phyloP scores from a whole-genome alignment of 1,140 invertebrate species.

The Carposina sasakii region DNA sequence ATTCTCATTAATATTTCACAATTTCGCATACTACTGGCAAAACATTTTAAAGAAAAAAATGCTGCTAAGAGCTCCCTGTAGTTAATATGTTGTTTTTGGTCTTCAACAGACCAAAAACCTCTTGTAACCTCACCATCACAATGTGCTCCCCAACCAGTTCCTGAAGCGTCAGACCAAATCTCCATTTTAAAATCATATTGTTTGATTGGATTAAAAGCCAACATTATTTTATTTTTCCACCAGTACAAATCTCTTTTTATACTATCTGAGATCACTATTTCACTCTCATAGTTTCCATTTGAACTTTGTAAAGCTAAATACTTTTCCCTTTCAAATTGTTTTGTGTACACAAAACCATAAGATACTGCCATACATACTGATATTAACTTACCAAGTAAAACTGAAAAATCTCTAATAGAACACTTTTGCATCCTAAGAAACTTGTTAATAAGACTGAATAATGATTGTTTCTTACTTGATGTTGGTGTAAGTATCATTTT shows the following conservation, averaged over 20 bases:
- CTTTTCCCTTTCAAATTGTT: conserved; percentile 22
- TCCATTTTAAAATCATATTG: conserved; percentile 15
- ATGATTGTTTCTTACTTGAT: neutral
- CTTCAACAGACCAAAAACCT: conserved; percentile 26
- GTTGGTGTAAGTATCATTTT: conserved; percentile 3
- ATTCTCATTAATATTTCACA: conserved; percentile 18
- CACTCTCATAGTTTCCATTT: conserved; percentile 11
- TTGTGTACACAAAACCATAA: conserved; percentile 29
- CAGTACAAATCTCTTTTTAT: conserved; percentile 25
- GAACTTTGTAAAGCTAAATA: conserved; percentile 7
- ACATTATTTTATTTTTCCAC: conserved; percentile 29
- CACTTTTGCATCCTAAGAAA: conserved; percentile 12
- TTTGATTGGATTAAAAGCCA: conserved; percentile 16
- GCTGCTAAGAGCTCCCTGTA: conserved; percentile 29
- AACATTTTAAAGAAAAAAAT: conserved; percentile 29
- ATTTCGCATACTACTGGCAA: conserved; percentile 14
- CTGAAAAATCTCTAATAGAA: conserved; percentile 28
- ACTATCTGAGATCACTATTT: neutral
- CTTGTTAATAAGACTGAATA: neutral
- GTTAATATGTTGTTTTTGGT: conserved; percentile 30
- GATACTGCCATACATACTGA: conserved; percentile 23
- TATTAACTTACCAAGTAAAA: conserved; percentile 24
- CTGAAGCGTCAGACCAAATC: conserved; percentile 35
- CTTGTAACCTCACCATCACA: conserved; percentile 18
- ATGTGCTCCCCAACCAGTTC: conserved; percentile 30